Percentiles rank a stretch among this genome's conserved stretches.
Evolutionary conservation across 2,797 vertebrate genomes (phyloP).

Genomic region (Pseudopleuronectes americanus): DNA sequence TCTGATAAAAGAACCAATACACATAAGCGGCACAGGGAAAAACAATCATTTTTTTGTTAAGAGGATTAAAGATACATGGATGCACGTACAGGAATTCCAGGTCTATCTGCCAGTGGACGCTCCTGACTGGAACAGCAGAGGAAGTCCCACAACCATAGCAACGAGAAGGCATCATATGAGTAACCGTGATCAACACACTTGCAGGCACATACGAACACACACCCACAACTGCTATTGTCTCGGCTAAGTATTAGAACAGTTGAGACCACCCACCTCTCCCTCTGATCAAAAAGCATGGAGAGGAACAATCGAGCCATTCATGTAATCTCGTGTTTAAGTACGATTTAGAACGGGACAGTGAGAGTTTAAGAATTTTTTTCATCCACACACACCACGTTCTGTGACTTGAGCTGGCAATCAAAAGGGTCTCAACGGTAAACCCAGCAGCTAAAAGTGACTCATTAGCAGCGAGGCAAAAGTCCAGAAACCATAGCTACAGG

Average conservation of each 20-base stretch:
- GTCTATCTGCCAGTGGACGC: constrained; percentile 28
- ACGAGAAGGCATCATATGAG: constrained; percentile 48
- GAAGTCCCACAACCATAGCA: constrained; percentile 46
- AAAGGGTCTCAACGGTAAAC: constrained; percentile 34
- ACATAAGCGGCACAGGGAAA: constrained; percentile 4
- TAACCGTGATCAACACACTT: constrained; percentile 31
- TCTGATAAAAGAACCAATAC: not conserved
- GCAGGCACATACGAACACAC: not conserved
- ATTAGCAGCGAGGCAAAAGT: constrained; percentile 40
- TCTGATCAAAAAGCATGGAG: constrained; percentile 70
- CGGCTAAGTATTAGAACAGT: constrained; percentile 68
- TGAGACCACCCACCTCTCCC: constrained; percentile 76
- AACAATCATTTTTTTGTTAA: constrained; percentile 52
- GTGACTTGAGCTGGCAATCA: constrained; percentile 43
- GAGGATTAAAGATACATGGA: constrained; percentile 43
- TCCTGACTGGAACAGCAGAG: constrained; percentile 30
- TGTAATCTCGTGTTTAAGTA: constrained; percentile 67
- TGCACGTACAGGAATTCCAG: constrained; percentile 40
- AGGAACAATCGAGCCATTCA: constrained; percentile 71
- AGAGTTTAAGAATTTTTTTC: constrained; percentile 45
- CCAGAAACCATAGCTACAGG: constrained; percentile 43
- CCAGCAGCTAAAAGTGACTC: constrained; percentile 25
- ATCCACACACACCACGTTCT: constrained; percentile 29
- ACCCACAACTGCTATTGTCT: constrained; percentile 60
- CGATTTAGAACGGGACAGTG: constrained; percentile 57